Percentiles rank a stretch among this genome's conserved stretches.
These are phyloP conservation scores for Carduelis carduelis DNA, from an alignment of 2,797 vertebrate genomes.

Conservation along the genomic window DNA sequence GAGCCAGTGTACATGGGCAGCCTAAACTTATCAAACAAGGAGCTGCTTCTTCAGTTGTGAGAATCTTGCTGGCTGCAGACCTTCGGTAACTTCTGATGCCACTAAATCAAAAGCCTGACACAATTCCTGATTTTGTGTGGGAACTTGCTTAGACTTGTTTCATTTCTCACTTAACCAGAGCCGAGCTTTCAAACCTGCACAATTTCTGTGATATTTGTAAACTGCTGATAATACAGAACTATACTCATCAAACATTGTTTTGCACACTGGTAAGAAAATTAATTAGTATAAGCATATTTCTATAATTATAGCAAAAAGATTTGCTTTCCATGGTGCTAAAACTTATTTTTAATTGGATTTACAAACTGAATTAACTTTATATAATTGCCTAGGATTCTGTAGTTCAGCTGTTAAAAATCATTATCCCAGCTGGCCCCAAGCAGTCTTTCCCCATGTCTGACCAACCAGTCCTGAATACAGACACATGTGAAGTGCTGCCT, in stretches of 20 bases:
- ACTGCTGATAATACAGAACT: neutral
- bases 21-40: constrained; percentile 22
- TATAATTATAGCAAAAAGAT: neutral
- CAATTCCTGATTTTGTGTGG: neutral
- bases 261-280: neutral
- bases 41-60: constrained; percentile 1
- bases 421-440: neutral
- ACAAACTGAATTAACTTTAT: constrained; percentile 27
- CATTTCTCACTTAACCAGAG: neutral
- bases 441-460: neutral
- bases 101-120: neutral
- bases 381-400: neutral
- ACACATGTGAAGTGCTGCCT: neutral
- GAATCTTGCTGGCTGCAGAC: neutral
- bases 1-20: constrained; percentile 10
- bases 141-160: neutral
- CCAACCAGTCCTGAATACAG: neutral
- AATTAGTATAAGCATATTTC: neutral
- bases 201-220: neutral
- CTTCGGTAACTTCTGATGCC: neutral
- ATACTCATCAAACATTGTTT: neutral
- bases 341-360: constrained; percentile 7
- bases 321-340: neutral
- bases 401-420: constrained; percentile 39
- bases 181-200: neutral